phyloP scores from a whole-genome alignment of 2,113 vertebrate genomes.

The Calypte anna region DNA sequence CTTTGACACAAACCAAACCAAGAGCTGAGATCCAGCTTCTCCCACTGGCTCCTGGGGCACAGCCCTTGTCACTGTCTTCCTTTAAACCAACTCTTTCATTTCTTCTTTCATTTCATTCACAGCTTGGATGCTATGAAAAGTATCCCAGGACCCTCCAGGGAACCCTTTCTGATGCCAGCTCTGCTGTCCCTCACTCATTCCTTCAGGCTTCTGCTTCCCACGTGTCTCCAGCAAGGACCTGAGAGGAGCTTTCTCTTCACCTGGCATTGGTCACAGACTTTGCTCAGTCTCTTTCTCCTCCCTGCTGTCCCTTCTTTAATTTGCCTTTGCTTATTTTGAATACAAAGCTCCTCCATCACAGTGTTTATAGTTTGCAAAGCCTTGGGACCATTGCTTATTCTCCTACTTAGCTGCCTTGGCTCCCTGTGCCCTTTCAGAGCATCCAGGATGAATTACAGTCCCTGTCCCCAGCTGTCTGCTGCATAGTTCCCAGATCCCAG shows the following conservation, averaged over 20 bases:
- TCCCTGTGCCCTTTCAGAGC: neutral
- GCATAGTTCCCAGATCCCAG: neutral
- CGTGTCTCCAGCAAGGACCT: neutral
- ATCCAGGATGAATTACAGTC: neutral
- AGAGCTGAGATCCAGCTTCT: neutral
- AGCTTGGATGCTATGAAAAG: neutral
- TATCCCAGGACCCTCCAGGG: neutral
- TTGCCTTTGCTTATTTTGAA: slow-evolving; percentile 61
- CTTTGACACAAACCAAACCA: neutral
- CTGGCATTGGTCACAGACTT: neutral
- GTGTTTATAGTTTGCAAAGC: slow-evolving; percentile 61
- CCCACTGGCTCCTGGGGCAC: neutral
- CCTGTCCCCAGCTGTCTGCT: slow-evolving; percentile 24
- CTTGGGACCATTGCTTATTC: slow-evolving; percentile 37
- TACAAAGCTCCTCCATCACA: slow-evolving; percentile 17
- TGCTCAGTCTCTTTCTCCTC: neutral
- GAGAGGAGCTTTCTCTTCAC: neutral
- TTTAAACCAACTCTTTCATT: neutral
- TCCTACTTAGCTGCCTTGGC: neutral
- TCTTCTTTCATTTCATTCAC: neutral
- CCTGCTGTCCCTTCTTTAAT: neutral
- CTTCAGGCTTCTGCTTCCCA: neutral
- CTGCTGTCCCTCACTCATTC: neutral
- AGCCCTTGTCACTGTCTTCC: neutral
- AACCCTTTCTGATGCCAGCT: neutral